A percentile compares a stretch with the other conserved stretches of the same genome.
phyloP scores from a whole-genome alignment of 2,888 invertebrate genomes.

The Steinernema hermaphroditum region DNA sequence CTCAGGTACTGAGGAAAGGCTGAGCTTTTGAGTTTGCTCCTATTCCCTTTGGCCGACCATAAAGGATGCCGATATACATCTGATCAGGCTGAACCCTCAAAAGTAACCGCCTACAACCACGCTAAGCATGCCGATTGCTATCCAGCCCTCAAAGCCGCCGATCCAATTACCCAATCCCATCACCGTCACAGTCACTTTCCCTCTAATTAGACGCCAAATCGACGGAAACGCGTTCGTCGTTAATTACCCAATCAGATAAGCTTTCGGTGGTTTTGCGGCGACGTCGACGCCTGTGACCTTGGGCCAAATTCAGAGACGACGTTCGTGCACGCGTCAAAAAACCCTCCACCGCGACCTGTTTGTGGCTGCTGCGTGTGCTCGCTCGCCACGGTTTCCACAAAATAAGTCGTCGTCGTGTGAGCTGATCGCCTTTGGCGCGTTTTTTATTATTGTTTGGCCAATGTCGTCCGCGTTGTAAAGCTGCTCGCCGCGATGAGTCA shows the following conservation, averaged over 20 bases:
- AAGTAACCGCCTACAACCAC: too few species aligned
- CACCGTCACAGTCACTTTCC: not conserved
- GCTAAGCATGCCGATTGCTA: too few species aligned
- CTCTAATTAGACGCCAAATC: not conserved
- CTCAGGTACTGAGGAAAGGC: too few species aligned
- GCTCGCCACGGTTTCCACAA: not conserved
- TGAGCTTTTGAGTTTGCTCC: too few species aligned
- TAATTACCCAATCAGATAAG: slow-evolving; percentile 18
- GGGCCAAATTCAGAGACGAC: slow-evolving; percentile 14
- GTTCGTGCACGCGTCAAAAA: not conserved
- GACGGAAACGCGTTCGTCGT: not conserved
- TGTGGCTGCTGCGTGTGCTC: not conserved
- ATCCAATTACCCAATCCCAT: not conserved
- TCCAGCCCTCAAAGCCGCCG: not conserved
- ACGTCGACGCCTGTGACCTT: not conserved
- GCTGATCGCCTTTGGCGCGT: slow-evolving; percentile 10
- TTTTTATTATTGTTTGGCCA: slow-evolving; percentile 6
- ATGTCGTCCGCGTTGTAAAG: not conserved
- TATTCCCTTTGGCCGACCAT: too few species aligned
- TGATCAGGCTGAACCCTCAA: too few species aligned
- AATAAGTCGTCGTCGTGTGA: not conserved
- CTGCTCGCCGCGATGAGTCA: not conserved
- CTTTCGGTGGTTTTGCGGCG: not conserved
- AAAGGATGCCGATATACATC: too few species aligned
- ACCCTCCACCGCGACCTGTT: slow-evolving; percentile 1